Percentiles rank a stretch among this genome's conserved stretches.
phyloP scores from a whole-genome alignment of 2,888 invertebrate species.

The Zygaena filipendulae region DNA sequence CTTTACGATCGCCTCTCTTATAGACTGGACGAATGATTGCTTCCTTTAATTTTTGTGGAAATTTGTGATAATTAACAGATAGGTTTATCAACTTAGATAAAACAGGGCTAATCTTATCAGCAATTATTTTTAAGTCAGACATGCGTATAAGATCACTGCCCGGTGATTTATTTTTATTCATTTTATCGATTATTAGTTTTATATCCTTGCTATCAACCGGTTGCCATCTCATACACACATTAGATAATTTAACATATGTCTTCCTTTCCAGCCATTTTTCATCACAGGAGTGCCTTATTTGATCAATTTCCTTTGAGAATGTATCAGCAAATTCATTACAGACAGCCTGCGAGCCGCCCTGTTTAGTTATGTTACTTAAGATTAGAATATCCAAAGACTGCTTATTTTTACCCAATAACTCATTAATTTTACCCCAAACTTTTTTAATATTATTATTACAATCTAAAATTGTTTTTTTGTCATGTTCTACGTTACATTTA shows the following conservation, averaged over 20 bases:
- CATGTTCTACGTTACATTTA: slow-evolving; percentile 6
- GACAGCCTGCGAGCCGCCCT: too few species aligned
- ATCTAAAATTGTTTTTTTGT: background rate
- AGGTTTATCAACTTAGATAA: slow-evolving; percentile 9
- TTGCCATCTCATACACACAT: slow-evolving; percentile 6
- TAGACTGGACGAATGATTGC: background rate
- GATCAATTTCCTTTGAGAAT: slow-evolving; percentile 2
- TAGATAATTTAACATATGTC: slow-evolving; percentile 2
- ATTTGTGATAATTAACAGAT: slow-evolving; percentile 2
- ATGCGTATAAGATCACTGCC: slow-evolving; percentile 13
- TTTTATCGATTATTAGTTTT: slow-evolving; percentile 5
- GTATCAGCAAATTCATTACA: slow-evolving; percentile 4
- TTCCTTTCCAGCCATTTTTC: slow-evolving; percentile 4
- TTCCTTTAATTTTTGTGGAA: slow-evolving; percentile 3
- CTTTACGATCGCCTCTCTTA: background rate
- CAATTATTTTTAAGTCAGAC: slow-evolving; percentile 5
- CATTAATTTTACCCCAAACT: slow-evolving; percentile 2
- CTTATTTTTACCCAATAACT: background rate
- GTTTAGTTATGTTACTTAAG: background rate
- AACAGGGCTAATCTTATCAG: slow-evolving; percentile 7
- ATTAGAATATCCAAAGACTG: slow-evolving; percentile 1
- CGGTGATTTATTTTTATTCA: slow-evolving; percentile 9
- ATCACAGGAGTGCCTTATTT: slow-evolving; percentile 6
- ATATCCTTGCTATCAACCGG: slow-evolving; percentile 5
- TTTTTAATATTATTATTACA: background rate